Base-by-base conservation (phyloP, 2,113 vertebrate species). In the Falcunculus frontatus region DNA sequence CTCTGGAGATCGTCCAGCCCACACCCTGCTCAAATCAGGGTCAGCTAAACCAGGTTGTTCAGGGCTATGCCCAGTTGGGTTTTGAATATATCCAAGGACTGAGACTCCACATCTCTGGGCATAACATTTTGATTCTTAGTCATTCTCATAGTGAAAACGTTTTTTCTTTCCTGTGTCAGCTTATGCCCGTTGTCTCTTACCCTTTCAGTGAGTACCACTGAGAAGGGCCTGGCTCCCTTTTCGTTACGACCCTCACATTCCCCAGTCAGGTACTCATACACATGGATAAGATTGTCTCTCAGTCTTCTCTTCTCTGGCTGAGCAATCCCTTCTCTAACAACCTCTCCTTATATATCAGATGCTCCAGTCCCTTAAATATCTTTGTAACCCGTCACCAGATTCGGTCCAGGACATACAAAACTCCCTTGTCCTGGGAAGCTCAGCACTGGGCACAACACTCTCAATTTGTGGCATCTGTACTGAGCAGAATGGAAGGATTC, bases 241-340 rank as follows among this genome's bases (percentile, higher is more conserved):
- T 20, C 2, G 1, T 26, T 72, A 59, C 39, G 79, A 7, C 1
- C 10, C 30, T 15, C 11, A 1, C 21, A 10, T 1, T 68, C 50
- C 8, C 37, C 35, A 50, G 1, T 15, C 33, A 72, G 26, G 4
- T 26, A 16, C 68, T 78, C n/a, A 53, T 32, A n/a, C 26, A 46
- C 13, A 23, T 9, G 15, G n/a, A 14, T n/a, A 8, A 87, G 16
- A 87, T 20, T 30, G 25, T 2, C 23, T 33, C 25, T 39, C 11
- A 89, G 10, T 33, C 41, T 76, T 59, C 42, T 39, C 29, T 57
- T 73, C 21, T 22, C 37, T 22, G 9, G 7, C 8, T 42, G 39
- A 93, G 42, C 15, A 30, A 22, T 30, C 27, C 8, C 16, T 63
- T 72, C 33, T 69, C 30, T 64, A 26, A 21, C 14, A 84, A 8